A percentile compares a stretch with the other conserved stretches of the same genome.
Evolutionary conservation across 2,888 invertebrate genomes (phyloP).

Genomic region (Acanthosoma haemorrhoidale): DNA sequence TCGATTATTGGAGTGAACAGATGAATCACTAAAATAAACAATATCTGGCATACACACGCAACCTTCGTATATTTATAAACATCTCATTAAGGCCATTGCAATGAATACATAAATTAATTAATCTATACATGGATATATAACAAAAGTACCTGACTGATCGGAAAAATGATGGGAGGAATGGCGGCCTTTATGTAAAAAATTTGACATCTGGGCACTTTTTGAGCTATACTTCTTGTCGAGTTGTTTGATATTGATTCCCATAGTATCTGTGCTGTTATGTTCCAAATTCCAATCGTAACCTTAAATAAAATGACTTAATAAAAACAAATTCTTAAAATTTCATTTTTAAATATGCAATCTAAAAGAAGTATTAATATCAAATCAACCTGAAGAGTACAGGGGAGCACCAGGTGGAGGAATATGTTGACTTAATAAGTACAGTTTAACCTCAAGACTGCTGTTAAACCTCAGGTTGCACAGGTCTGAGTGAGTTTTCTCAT

Average conservation of each 20-base stretch:
- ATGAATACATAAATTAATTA: background rate
- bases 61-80: too few relatives aligned
- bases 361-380: background rate
- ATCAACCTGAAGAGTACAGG: slow-evolving; percentile 64
- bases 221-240: background rate
- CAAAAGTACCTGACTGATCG: background rate
- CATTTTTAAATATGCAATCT: too few relatives aligned
- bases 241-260: background rate
- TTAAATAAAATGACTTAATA: background rate
- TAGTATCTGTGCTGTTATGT: background rate
- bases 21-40: too few relatives aligned
- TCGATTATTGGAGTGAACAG: too few relatives aligned
- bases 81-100: background rate
- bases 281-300: background rate
- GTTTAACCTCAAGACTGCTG: slow-evolving; percentile 58
- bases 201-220: background rate
- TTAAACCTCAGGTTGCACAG: slow-evolving; percentile 66
- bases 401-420: slow-evolving; percentile 64
- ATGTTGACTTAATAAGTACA: slow-evolving; percentile 62
- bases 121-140: background rate
- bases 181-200: background rate
- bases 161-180: background rate
- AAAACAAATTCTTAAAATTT: too few relatives aligned
- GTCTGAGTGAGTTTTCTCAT: slow-evolving; percentile 49
- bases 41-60: too few relatives aligned